A percentile compares a stretch with the other conserved stretches of the same genome.
Evolutionary conservation across 2,888 invertebrate genomes (phyloP).

Genomic region (Achlya flavicornis): DNA sequence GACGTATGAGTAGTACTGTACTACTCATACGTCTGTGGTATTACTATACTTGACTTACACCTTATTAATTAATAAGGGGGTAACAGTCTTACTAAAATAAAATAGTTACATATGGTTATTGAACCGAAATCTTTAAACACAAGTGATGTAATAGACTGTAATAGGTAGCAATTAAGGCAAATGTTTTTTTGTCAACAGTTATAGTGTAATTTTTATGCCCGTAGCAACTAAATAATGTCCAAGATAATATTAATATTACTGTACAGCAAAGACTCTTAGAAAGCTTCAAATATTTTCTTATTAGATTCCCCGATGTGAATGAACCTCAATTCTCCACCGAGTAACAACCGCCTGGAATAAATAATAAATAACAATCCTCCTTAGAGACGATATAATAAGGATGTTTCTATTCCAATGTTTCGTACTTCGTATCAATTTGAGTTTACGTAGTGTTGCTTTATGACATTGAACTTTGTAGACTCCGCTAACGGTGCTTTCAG

Average conservation of each 20-base stretch:
- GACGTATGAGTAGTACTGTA: no score
- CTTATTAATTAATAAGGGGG: no score
- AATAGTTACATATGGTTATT: not conserved
- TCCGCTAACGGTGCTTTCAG: not conserved
- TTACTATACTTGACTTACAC: no score
- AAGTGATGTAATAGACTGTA: no score
- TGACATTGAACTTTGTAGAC: not conserved
- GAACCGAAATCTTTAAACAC: not conserved
- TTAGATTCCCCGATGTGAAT: conserved; percentile 1
- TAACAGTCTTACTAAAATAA: no score
- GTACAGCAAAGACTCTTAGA: not conserved
- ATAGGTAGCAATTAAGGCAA: not conserved
- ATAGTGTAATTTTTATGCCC: no score
- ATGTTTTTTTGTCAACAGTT: not conserved
- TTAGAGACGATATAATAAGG: conserved; percentile 6
- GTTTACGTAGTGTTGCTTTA: conserved; percentile 5
- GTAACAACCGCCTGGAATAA: conserved; percentile 6
- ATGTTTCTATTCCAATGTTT: not conserved
- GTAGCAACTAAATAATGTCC: not conserved
- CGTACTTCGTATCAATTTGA: not conserved
- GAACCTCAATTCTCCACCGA: not conserved
- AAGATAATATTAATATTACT: not conserved
- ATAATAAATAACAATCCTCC: conserved; percentile 9
- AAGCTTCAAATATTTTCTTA: not conserved
- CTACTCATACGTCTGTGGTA: no score